phyloP scores from a whole-genome alignment of 2,888 invertebrate species.

The Lochmaea crataegi region DNA sequence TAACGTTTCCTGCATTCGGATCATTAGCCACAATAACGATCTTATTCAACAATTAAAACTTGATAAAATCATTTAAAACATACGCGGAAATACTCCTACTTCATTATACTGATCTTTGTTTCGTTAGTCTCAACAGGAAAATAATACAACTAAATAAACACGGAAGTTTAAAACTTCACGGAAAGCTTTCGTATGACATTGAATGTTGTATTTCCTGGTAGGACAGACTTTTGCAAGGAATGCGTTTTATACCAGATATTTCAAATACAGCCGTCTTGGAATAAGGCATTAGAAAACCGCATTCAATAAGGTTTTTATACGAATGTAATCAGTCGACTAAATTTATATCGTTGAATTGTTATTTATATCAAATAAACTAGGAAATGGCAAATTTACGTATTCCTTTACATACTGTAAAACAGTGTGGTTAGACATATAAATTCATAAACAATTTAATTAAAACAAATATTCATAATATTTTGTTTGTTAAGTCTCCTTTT shows the following conservation, averaged over 20 bases:
- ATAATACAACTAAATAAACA: slow-evolving; percentile 31
- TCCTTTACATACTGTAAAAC: too few species aligned
- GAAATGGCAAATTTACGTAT: not conserved
- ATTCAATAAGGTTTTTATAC: not conserved
- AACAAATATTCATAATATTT: too few species aligned
- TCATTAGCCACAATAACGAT: slow-evolving; percentile 10
- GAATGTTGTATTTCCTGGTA: slow-evolving; percentile 61
- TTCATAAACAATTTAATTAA: too few species aligned
- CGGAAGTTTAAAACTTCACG: slow-evolving; percentile 43
- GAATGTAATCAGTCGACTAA: not conserved
- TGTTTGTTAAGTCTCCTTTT: too few species aligned
- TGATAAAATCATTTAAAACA: slow-evolving; percentile 6
- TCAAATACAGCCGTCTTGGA: not conserved
- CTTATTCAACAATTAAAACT: slow-evolving; percentile 2
- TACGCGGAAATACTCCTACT: slow-evolving; percentile 5
- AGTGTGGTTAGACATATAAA: too few species aligned
- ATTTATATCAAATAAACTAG: not conserved
- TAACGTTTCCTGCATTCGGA: not conserved
- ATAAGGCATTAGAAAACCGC: slow-evolving; percentile 4
- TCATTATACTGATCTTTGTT: slow-evolving; percentile 25
- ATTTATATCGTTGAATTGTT: slow-evolving; percentile 7
- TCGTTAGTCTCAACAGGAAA: slow-evolving; percentile 14
- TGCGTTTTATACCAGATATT: slow-evolving; percentile 14
- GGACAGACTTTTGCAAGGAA: slow-evolving; percentile 25
- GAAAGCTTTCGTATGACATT: slow-evolving; percentile 55